Conservation (phyloP, 2,113 vertebrate genomes). For the Colinus virginianus region DNA sequence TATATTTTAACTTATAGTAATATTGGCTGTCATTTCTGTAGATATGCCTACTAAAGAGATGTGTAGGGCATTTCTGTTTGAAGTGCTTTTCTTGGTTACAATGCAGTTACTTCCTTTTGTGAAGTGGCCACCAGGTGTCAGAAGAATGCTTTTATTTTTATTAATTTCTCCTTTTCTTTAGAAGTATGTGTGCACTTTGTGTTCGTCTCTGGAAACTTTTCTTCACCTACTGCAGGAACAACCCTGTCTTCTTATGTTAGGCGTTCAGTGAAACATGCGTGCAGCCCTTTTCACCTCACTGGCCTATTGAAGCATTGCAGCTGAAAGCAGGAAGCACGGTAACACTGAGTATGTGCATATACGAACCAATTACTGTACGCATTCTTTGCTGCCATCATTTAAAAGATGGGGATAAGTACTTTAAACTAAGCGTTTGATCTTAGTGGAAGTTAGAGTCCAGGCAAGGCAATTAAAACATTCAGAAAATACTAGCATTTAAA, state of each 20-base stretch:
- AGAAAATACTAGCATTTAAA: neutral
- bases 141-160: conserved; percentile 78
- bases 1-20: neutral
- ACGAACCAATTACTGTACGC: neutral
- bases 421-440: neutral
- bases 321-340: neutral
- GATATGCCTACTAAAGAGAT: neutral
- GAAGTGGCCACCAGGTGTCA: conserved; percentile 85
- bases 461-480: neutral
- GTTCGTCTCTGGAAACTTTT: conserved; percentile 46
- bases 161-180: conserved; percentile 42
- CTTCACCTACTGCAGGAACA: neutral
- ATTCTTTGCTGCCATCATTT: neutral
- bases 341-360: neutral
- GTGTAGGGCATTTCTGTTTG: neutral
- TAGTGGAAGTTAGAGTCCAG: neutral
- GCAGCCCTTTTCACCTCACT: neutral
- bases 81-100: neutral
- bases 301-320: neutral
- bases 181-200: neutral
- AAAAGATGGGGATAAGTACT: neutral
- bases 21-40: neutral
- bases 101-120: neutral
- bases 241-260: neutral
- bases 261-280: neutral